A percentile compares a stretch with the other conserved stretches of the same genome.
These are phyloP conservation scores for Hydriomena furcata DNA, from an alignment of 2,888 invertebrate species.

Conservation along the genomic window DNA sequence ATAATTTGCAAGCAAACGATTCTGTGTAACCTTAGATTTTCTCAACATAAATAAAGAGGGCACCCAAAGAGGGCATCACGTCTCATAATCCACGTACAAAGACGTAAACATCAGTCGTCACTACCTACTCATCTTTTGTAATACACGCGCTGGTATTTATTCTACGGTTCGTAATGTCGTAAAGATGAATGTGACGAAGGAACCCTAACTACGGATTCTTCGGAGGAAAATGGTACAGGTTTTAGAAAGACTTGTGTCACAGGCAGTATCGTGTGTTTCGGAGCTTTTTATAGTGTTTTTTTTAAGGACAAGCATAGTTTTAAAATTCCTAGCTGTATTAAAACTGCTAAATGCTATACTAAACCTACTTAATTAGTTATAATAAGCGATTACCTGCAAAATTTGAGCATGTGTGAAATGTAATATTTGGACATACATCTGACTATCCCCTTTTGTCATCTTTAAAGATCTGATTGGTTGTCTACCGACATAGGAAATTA, in stretches of 20 bases:
- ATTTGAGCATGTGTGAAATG: no score
- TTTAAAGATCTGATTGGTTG: no score
- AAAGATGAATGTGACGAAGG: slow-evolving; percentile 66
- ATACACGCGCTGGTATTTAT: slow-evolving; percentile 43
- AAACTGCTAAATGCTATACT: no score
- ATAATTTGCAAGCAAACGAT: slow-evolving; percentile 71
- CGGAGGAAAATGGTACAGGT: slow-evolving; percentile 38
- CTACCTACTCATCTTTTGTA: slow-evolving; percentile 68
- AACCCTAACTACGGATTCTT: slow-evolving; percentile 47
- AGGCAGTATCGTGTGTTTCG: neutral
- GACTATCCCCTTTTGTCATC: no score
- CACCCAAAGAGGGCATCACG: slow-evolving; percentile 62
- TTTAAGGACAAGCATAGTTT: no score
- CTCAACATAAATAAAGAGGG: slow-evolving; percentile 59
- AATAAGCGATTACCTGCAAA: no score
- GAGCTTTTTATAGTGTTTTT: no score
- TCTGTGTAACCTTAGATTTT: slow-evolving; percentile 52
- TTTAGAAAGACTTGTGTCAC: slow-evolving; percentile 35
- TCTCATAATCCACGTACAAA: slow-evolving; percentile 78
- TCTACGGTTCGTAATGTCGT: slow-evolving; percentile 53
- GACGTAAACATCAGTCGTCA: slow-evolving; percentile 68
- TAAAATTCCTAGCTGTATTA: no score
- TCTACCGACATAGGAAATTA: no score
- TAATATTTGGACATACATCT: no score
- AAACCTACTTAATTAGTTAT: no score